Base-by-base conservation (phyloP, 1,140 invertebrate genomes). In the Papilio dardanus region DNA sequence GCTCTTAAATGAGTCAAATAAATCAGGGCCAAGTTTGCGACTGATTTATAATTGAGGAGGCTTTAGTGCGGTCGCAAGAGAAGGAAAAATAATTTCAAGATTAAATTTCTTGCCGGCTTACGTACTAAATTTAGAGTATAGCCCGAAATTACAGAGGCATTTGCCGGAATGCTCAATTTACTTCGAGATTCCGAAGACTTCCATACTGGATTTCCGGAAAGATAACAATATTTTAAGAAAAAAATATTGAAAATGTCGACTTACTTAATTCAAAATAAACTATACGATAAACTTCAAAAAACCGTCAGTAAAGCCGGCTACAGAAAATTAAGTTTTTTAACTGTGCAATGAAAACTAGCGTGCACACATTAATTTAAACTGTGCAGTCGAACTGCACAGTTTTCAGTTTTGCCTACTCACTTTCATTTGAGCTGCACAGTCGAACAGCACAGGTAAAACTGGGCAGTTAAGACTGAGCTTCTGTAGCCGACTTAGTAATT, bases 81-180 rank as follows among this genome's bases (percentile, higher is more conserved):
- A 74, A 81, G 79, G 79, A 82, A 84, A 86, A 88, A 86, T 85
- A 85, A 87, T 88, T 90, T 84, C 81, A 74, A 86, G 86, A 92
- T 92, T 90, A 89, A 87, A 90, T 92, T 89, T 90, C 85, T 86
- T 86, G 80, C 81, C 82, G 83, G 83, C 86, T 89, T 91, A 84
- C 79, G 83, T 86, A 86, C 78, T 86, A 90, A 92, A 92, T 89
- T 90, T 87, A 80, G 82, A 91, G 85, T 85, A 84, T 83, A 89
- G 83, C 87, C 77, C 79, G 76, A 88, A 91, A 91, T 91, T 88
- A 89, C 88, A 79, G 82, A 79, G 79, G 87, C 83, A 82, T 90
- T 91, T 86, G 78, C 77, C 76, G 80, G 82, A 91, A 91, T 89
- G 84, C 86, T 90, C 89, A 87, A 91, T 92, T 90, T 90, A 86